Conservation (phyloP, 2,888 invertebrate species). For the Nephrotoma guestfalica region DNA sequence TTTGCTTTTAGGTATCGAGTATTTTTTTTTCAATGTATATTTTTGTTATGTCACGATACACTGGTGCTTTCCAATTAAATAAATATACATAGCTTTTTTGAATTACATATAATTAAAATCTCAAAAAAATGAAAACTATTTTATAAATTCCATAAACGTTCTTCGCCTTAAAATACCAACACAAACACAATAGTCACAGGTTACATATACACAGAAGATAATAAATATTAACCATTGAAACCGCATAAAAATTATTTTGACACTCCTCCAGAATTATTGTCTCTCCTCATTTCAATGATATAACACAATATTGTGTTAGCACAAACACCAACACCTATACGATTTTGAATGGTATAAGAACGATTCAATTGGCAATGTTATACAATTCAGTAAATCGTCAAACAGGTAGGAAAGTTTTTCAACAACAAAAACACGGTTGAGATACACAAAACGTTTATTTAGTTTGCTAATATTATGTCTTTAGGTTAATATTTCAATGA, state of each 20-base stretch:
- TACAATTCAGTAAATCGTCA: not conserved
- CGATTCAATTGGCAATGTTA: not conserved
- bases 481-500: not conserved
- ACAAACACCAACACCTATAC: not conserved
- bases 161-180: not conserved
- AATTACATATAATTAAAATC: not conserved
- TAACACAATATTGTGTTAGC: not conserved
- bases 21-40: not conserved
- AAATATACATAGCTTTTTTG: not conserved
- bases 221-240: not conserved
- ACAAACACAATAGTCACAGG: not conserved
- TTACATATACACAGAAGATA: not conserved
- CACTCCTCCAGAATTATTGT: not conserved
- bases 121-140: not conserved
- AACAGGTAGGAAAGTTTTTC: not conserved
- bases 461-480: too few relatives aligned
- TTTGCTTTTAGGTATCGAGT: constrained; percentile 2
- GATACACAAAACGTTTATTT: not conserved
- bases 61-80: constrained; percentile 1
- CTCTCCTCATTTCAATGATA: not conserved
- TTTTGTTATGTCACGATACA: not conserved
- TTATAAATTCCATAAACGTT: not conserved
- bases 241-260: not conserved
- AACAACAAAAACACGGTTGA: not conserved
- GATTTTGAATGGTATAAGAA: not conserved